Conservation (phyloP, 2,113 vertebrate species). For the Mola mola region DNA sequence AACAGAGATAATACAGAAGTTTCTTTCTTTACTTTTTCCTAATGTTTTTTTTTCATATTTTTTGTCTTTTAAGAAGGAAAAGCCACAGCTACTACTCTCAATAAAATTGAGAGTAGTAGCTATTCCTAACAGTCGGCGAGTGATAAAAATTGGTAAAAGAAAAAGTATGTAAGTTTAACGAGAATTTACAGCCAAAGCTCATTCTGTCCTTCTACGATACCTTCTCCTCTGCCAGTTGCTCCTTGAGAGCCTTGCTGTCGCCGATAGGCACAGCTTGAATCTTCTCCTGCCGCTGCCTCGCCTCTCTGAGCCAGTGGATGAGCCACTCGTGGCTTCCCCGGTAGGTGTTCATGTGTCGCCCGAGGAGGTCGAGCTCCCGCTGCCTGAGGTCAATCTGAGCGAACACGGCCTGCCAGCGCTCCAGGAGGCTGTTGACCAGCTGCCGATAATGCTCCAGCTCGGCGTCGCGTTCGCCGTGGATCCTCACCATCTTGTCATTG, state of each 20-base stretch:
- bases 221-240: constrained; percentile 92
- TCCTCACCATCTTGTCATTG: constrained; percentile 85
- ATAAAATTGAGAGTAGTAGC: too few relatives aligned
- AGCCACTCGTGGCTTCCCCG: constrained; percentile 85
- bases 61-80: neutral
- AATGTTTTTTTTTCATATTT: neutral
- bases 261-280: constrained; percentile 87
- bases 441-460: constrained; percentile 91
- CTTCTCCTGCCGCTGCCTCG: constrained; percentile 86
- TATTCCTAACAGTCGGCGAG: too few relatives aligned
- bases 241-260: constrained; percentile 77
- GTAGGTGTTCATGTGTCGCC: constrained; percentile 88
- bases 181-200: too few relatives aligned
- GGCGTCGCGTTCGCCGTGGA: constrained; percentile 88
- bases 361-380: constrained; percentile 89
- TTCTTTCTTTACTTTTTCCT: neutral
- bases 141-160: too few relatives aligned
- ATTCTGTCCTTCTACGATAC: constrained; percentile 62
- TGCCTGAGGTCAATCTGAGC: constrained; percentile 87
- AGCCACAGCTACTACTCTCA: neutral
- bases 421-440: constrained; percentile 84
- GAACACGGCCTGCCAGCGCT: constrained; percentile 91
- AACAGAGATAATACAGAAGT: too few relatives aligned
- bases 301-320: constrained; percentile 86
- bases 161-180: too few relatives aligned